phyloP scores from a whole-genome alignment of 2,888 invertebrate species.

The Dicyrtoma fusca region DNA sequence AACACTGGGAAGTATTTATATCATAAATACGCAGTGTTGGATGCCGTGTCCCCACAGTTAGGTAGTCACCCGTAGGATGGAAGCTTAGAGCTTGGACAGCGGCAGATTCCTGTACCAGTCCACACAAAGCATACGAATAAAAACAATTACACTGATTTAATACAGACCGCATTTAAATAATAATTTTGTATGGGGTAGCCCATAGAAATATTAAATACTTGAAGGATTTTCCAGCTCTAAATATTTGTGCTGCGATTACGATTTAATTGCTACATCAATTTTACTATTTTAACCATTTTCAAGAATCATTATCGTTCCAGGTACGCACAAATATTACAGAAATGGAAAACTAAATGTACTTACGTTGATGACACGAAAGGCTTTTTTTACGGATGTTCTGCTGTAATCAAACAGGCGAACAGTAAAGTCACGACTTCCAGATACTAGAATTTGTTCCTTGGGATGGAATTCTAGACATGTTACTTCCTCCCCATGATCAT shows the following conservation, averaged over 20 bases:
- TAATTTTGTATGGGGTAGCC: no score
- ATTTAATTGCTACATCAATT: no score
- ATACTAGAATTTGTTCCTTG: slow-evolving; percentile 88
- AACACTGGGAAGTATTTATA: slow-evolving; percentile 93
- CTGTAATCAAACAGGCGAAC: slow-evolving; percentile 97
- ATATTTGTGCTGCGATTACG: no score
- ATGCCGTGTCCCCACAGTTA: slow-evolving; percentile 91
- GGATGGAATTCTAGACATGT: slow-evolving; percentile 97
- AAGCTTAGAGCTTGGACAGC: slow-evolving; percentile 87
- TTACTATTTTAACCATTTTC: no score
- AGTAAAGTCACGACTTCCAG: slow-evolving; percentile 91
- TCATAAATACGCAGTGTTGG: slow-evolving; percentile 89
- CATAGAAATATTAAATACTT: no score
- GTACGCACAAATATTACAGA: no score
- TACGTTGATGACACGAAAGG: slow-evolving; percentile 90
- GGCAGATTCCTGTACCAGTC: slow-evolving; percentile 86
- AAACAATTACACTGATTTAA: background rate
- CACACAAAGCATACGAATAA: no score
- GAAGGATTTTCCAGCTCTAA: no score
- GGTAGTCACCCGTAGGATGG: slow-evolving; percentile 93
- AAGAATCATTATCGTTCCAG: no score
- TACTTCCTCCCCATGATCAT: slow-evolving; percentile 97
- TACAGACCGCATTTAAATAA: background rate
- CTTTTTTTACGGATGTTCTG: slow-evolving; percentile 97
- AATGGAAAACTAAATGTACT: no score